These are phyloP conservation scores for Leptinotarsa haldemani DNA, from an alignment of 2,888 invertebrate genomes.

Conservation along the genomic window DNA sequence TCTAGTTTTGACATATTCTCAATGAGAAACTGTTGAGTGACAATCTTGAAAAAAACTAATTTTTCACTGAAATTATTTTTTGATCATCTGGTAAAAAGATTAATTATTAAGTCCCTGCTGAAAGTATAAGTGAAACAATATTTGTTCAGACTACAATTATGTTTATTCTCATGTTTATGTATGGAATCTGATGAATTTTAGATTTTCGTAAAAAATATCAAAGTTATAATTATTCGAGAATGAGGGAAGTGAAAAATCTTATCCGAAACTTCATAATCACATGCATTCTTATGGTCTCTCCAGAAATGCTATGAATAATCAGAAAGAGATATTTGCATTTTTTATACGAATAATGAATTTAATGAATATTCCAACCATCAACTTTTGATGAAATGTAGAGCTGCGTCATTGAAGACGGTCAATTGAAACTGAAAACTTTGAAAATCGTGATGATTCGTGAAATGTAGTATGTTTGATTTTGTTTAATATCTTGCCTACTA, in stretches of 20 bases:
- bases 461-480: no score
- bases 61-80: no score
- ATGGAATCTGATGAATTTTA: constrained; percentile 3
- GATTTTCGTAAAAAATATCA: constrained; percentile 6
- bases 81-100: no score
- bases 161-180: background rate
- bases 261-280: constrained; percentile 22
- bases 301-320: constrained; percentile 29
- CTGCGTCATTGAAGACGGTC: no score
- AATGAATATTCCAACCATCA: constrained; percentile 4
- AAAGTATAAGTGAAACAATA: no score
- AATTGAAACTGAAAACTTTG: no score
- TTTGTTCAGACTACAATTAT: background rate
- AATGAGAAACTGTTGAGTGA: no score
- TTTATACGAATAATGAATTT: constrained; percentile 10
- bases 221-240: background rate
- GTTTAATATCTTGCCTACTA: no score
- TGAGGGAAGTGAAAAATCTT: background rate
- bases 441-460: no score
- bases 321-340: constrained; percentile 34
- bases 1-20: no score
- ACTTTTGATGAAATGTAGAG: background rate
- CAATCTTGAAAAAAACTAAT: no score
- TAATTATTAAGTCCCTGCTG: no score
- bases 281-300: constrained; percentile 33